phyloP scores from a whole-genome alignment of 2,113 vertebrate species.

The Pituophis catenifer region DNA sequence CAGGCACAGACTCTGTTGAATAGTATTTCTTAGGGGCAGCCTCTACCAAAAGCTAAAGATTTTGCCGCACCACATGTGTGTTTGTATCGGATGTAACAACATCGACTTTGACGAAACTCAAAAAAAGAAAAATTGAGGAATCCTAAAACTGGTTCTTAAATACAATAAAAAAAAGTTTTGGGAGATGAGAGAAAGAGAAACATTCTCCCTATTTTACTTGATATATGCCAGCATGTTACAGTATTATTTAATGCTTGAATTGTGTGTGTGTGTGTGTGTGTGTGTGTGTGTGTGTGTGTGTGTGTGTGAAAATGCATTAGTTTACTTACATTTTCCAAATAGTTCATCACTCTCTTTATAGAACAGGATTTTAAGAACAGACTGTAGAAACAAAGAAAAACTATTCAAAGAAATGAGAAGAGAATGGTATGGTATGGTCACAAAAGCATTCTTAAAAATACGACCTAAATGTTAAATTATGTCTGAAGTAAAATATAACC shows the following conservation, averaged over 20 bases:
- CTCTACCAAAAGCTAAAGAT: slow-evolving; percentile 64
- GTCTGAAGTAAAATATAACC: slow-evolving; percentile 46
- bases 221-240: slow-evolving; percentile 12
- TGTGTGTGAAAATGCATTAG: slow-evolving; percentile 5
- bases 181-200: slow-evolving; percentile 19
- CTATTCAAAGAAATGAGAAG: slow-evolving; percentile 37
- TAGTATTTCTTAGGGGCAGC: slow-evolving; percentile 78
- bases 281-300: neutral
- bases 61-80: slow-evolving; percentile 6
- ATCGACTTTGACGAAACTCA: slow-evolving; percentile 20
- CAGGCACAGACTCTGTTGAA: slow-evolving; percentile 79
- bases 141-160: slow-evolving; percentile 30
- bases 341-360: slow-evolving; percentile 28
- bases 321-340: slow-evolving; percentile 54
- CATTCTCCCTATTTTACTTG: neutral
- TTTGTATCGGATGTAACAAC: slow-evolving; percentile 18
- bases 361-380: slow-evolving; percentile 35
- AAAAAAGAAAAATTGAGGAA: slow-evolving; percentile 40
- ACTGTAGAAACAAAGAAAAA: slow-evolving; percentile 39
- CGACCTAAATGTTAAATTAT: slow-evolving; percentile 50
- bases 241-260: neutral
- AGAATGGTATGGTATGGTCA: slow-evolving; percentile 18
- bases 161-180: neutral
- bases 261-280: neutral
- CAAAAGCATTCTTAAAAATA: slow-evolving; percentile 49